These are phyloP conservation scores for Acrocephalus arundinaceus DNA, from an alignment of 2,113 vertebrate genomes.

Conservation along the genomic window DNA sequence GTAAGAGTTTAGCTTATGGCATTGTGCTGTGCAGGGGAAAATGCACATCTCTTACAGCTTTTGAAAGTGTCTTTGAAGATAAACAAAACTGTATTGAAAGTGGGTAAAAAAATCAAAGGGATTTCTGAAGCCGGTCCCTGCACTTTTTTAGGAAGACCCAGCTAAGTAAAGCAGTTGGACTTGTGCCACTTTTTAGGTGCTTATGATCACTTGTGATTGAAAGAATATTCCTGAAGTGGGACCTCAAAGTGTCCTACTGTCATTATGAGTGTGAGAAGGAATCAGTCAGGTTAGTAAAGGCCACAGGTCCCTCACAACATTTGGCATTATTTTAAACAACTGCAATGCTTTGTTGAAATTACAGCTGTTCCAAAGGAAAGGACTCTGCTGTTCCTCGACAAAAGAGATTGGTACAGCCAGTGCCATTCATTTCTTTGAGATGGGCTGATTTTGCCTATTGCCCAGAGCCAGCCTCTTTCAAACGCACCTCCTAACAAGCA, in stretches of 20 bases:
- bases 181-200: neutral
- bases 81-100: neutral
- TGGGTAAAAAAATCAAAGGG: neutral
- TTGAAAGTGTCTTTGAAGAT: neutral
- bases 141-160: neutral
- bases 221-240: neutral
- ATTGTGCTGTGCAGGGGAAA: neutral
- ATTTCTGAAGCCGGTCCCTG: neutral
- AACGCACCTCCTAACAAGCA: neutral
- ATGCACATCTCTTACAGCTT: neutral
- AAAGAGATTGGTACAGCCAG: neutral
- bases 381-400: neutral
- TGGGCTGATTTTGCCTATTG: neutral
- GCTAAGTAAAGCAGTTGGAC: neutral
- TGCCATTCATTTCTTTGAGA: neutral
- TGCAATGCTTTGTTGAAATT: neutral
- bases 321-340: neutral
- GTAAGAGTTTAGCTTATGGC: neutral
- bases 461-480: neutral
- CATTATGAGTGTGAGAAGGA: neutral
- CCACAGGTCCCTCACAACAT: neutral
- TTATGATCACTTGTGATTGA: neutral
- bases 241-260: neutral
- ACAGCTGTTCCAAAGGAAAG: neutral
- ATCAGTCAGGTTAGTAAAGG: neutral